phyloP scores from a whole-genome alignment of 2,113 vertebrate genomes.

The Sciurus niger region DNA sequence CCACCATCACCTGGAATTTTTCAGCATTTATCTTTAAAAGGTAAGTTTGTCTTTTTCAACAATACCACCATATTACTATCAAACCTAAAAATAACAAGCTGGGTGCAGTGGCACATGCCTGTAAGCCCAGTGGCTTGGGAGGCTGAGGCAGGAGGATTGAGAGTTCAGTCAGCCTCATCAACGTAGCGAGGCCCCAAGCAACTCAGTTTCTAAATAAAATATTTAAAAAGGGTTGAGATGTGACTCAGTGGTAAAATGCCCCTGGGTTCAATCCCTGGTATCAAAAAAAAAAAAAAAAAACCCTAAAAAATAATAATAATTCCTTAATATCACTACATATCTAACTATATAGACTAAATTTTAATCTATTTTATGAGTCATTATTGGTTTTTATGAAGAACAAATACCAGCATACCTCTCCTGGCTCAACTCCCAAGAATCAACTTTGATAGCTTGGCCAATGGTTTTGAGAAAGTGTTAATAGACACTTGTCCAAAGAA shows the following conservation, averaged over 20 bases:
- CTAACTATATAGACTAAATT: not conserved
- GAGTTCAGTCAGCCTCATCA: not conserved
- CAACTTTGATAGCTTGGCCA: not conserved
- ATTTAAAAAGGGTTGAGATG: not conserved
- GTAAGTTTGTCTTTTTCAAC: not conserved
- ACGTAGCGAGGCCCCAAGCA: too few relatives aligned
- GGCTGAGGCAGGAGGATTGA: not conserved
- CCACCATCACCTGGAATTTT: not conserved
- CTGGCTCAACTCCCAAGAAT: not conserved
- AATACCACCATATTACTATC: not conserved
- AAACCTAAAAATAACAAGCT: not conserved
- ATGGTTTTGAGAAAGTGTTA: not conserved
- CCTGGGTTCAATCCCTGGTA: too few relatives aligned
- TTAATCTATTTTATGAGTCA: not conserved
- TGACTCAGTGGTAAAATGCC: not conserved
- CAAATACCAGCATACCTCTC: not conserved
- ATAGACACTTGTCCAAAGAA: not conserved
- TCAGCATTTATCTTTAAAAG: not conserved
- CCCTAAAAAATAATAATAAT: not conserved
- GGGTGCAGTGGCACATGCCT: not conserved
- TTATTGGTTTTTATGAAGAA: slow-evolving; percentile 18
- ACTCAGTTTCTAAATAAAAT: too few relatives aligned
- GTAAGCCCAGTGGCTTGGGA: not conserved
- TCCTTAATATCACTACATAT: not conserved
- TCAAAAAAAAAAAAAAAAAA: not conserved